Evolutionary conservation across 1,140 invertebrate species (phyloP).

Genomic region (Orussus abietinus): DNA sequence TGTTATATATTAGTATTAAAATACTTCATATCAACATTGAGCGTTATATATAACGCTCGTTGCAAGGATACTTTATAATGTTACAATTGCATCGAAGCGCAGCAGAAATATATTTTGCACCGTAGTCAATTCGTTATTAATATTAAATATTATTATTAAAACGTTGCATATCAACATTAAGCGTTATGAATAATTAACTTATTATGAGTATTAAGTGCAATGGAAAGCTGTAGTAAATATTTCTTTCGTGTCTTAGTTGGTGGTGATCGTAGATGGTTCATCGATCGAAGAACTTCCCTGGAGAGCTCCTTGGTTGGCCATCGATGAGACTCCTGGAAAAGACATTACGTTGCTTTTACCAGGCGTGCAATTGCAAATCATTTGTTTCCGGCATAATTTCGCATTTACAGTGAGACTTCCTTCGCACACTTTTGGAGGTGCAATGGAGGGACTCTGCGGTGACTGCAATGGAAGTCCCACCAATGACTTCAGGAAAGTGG

Average conservation of each 20-base stretch:
- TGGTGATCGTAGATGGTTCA: constrained; percentile 39
- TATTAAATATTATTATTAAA: too few relatives aligned
- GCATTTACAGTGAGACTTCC: constrained; percentile 64
- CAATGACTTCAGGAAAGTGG: constrained; percentile 61
- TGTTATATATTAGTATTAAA: too few relatives aligned
- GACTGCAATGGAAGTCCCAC: constrained; percentile 66
- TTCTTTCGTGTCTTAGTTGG: constrained; percentile 15
- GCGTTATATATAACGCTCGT: too few relatives aligned
- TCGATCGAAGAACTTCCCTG: constrained; percentile 36
- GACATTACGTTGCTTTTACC: constrained; percentile 49
- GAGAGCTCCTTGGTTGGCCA: constrained; percentile 41
- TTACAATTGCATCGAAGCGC: too few relatives aligned
- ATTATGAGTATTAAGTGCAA: too few relatives aligned
- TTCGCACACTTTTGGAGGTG: constrained; percentile 67
- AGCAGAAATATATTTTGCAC: too few relatives aligned
- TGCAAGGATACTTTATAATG: too few relatives aligned
- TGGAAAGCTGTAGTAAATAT: too few relatives aligned
- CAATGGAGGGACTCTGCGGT: constrained; percentile 75
- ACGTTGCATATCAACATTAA: too few relatives aligned
- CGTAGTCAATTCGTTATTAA: too few relatives aligned
- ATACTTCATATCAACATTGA: too few relatives aligned
- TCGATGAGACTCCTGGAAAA: constrained; percentile 37
- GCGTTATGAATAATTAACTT: too few relatives aligned
- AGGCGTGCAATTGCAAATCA: constrained; percentile 44
- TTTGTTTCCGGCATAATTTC: constrained; percentile 45